Conservation (phyloP, 2,888 invertebrate genomes). For the Drosophila mimica region DNA sequence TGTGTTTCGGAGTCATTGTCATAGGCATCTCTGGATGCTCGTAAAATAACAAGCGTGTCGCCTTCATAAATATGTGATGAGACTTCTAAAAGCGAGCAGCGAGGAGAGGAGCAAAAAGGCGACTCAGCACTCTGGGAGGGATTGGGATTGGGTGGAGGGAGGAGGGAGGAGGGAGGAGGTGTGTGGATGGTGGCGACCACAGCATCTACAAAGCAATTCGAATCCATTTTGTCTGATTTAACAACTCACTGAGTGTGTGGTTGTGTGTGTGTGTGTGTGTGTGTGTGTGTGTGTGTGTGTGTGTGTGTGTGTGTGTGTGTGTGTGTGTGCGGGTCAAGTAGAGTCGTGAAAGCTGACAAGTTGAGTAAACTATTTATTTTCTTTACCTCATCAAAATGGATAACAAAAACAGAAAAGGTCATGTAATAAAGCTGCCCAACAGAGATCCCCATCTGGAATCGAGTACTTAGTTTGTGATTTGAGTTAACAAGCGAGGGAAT, state of each 20-base stretch:
- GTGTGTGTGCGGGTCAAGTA: slow-evolving; percentile 35
- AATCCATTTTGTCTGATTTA: slow-evolving; percentile 52
- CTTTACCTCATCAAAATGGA: slow-evolving; percentile 7
- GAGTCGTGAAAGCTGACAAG: slow-evolving; percentile 29
- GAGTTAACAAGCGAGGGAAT: background rate
- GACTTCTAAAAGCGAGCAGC: slow-evolving; percentile 19
- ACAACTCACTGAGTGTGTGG: slow-evolving; percentile 25
- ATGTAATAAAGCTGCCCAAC: slow-evolving; percentile 5
- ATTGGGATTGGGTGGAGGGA: rapidly evolving
- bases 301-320: slow-evolving; percentile 4
- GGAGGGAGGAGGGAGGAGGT: background rate
- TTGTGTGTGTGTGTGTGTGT: slow-evolving; percentile 10
- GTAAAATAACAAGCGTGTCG: slow-evolving; percentile 55
- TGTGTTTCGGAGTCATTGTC: slow-evolving; percentile 49
- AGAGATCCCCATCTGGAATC: background rate
- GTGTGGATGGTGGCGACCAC: slow-evolving; percentile 12
- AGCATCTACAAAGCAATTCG: slow-evolving; percentile 34
- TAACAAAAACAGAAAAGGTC: background rate
- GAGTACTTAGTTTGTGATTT: background rate
- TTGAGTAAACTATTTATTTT: slow-evolving; percentile 28
- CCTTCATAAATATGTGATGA: slow-evolving; percentile 75
- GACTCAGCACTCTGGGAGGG: slow-evolving; percentile 17
- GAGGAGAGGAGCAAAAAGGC: background rate
- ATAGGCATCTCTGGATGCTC: slow-evolving; percentile 50
- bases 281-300: slow-evolving; percentile 9